These are phyloP conservation scores for Trissolcus japonicus DNA, from an alignment of 2,888 invertebrate species.

Conservation along the genomic window DNA sequence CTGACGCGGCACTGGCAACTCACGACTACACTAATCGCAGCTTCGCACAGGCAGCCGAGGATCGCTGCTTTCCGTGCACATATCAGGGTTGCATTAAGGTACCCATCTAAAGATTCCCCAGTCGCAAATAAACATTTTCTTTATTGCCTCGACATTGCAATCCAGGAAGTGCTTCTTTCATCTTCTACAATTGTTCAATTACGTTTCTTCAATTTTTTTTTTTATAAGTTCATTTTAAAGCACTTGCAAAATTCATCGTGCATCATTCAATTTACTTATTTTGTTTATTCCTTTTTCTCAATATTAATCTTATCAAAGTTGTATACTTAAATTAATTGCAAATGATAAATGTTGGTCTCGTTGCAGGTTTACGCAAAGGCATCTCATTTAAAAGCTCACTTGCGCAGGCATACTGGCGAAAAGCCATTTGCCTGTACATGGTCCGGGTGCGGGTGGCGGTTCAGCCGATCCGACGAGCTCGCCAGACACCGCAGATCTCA, in stretches of 20 bases:
- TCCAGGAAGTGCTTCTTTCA: conserved; percentile 16
- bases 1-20: conserved; percentile 73
- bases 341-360: conserved; percentile 1
- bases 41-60: conserved; percentile 68
- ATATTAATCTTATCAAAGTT: neutral
- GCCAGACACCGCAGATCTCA: conserved; percentile 96
- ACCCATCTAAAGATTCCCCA: conserved; percentile 12
- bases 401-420: conserved; percentile 89
- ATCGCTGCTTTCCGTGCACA: conserved; percentile 74
- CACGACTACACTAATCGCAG: conserved; percentile 75
- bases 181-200: conserved; percentile 31
- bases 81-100: conserved; percentile 75
- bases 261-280: conserved; percentile 7
- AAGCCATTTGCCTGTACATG: conserved; percentile 86
- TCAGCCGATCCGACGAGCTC: conserved; percentile 95
- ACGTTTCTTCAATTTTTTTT: conserved; percentile 20
- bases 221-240: conserved; percentile 32
- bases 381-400: conserved; percentile 92
- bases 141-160: conserved; percentile 21
- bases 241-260: conserved; percentile 7
- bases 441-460: conserved; percentile 92
- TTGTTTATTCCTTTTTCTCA: neutral
- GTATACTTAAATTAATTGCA: neutral
- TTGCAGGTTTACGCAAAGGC: conserved; percentile 90
- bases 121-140: conserved; percentile 25